Base-by-base conservation (phyloP, 2,113 vertebrate species). In the Myotis lucifugus region DNA sequence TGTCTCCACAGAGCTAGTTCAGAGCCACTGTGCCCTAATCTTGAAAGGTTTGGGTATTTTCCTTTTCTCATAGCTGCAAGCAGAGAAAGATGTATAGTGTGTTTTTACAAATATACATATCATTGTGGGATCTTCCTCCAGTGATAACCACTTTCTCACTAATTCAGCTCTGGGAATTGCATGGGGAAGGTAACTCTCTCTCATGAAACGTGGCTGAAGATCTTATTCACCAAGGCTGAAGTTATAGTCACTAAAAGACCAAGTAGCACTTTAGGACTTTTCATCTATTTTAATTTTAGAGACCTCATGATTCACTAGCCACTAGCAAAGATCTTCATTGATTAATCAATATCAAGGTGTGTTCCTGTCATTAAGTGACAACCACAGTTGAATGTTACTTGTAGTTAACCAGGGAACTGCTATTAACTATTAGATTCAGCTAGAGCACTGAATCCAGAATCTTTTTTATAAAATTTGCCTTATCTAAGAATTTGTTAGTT, bases 201-300 rank as follows among this genome's bases (percentile, higher is more conserved):
- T 69, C 72, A 27, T 73, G 52, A 8, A 83, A 78, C 5, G 50
- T 72, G 56, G 4, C 19, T 64, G 40, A 90, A 59, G 6, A 25
- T 54, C 37, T 54, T 76, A 61, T 32, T 67, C 48, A 92, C 27
- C 42, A 87, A 34, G 29, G 21, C 9, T 87, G 73, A 94, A 52
- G 14, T 93, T 73, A 6, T 52, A 54, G 37, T 84, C 64, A 67
- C 48, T 88, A 34, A 74, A 23, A 93, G 25, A 40, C 23, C 32
- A 81, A 64, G 17, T 46, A 72, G 29, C 32, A 11, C 34, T 17
- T 69, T 54, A 42, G 5, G 76, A n/a, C 18, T 69, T 81, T 88
- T 88, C 54, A 93, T 79, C 66, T 70, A 5, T 88, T 95, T 90
- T 19, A 4, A 1, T 67, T 21, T 95, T 85, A 73, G 29, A 94